Base-by-base conservation (phyloP, 1,140 invertebrate genomes). In the Camponotus pennsylvanicus region DNA sequence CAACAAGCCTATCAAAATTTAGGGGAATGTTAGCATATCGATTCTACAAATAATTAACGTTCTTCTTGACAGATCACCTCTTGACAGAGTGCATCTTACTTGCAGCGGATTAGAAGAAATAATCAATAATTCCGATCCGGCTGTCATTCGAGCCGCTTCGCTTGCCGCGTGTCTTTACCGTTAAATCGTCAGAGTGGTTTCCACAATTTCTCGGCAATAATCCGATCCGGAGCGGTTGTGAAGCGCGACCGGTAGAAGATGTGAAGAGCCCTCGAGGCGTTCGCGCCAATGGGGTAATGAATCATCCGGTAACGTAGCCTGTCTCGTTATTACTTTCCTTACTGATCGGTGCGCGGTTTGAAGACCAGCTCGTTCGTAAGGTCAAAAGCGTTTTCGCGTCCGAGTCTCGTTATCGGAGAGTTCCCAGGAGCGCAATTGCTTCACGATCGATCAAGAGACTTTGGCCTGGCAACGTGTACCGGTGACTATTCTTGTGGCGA, bases 301-400 rank as follows among this genome's bases (percentile, higher is more conserved):
- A 91, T 89, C 86, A 88, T 90, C 80, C 78, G 40, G 90, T 89
- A 91, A 91, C 90, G 90, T 86, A 88, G 89, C 86, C 82, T 88
- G 86, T 91, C 86, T 91, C 88, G 87, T 91, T 83, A 86, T 91
- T 91, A 90, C 88, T 91, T 90, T 90, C 90, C 79, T 85, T 61
- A 63, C 78, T 84, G 86, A 91, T 91, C 80, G 80, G 77, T 55
- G 76, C 67, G 37, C 61, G 66, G 83, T 61, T 82, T 73, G 75
- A 78, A 45, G 77, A 83, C 77, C 32, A 32, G 59, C 67, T 87
- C 49, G 79, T 52, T 67, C 77, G 64, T 91, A 89, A 90, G 88
- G 84, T 89, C 86, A 87, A 75, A 90, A 40, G 52, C 78, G 40
- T 88, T 83, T 88, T 67, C 78, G 61, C 76, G 49, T 82, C 42